Evolutionary conservation across 2,888 invertebrate species (phyloP).

Genomic region (Desoria tigrina): DNA sequence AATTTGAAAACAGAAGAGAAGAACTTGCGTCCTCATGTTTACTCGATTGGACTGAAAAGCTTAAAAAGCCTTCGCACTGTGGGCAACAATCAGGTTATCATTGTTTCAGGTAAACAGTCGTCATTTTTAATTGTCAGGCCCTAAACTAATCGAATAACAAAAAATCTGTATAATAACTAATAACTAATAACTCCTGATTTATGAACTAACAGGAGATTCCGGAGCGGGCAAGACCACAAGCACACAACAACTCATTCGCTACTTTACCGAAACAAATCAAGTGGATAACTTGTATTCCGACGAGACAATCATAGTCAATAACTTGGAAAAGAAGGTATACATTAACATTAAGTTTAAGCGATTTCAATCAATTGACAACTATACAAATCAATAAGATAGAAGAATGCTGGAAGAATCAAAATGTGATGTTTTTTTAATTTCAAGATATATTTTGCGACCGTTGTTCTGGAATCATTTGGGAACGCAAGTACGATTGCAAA

Average conservation of each 20-base stretch:
- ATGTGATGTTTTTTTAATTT: neutral
- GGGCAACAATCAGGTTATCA: constrained; percentile 46
- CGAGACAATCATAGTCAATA: constrained; percentile 5
- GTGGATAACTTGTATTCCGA: neutral
- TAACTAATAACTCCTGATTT: too few species aligned
- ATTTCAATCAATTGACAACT: too few species aligned
- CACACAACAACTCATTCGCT: constrained; percentile 48
- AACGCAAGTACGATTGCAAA: constrained; percentile 48
- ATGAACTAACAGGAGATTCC: constrained; percentile 8
- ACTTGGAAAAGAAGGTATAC: constrained; percentile 41
- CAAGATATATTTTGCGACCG: constrained; percentile 39
- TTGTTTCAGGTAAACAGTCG: constrained; percentile 37
- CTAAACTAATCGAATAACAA: too few species aligned
- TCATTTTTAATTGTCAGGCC: neutral
- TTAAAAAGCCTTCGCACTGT: constrained; percentile 37
- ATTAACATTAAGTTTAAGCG: too few species aligned
- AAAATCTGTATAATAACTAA: too few species aligned
- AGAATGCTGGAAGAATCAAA: too few species aligned
- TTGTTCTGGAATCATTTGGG: constrained; percentile 38
- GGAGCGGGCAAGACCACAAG: constrained; percentile 41
- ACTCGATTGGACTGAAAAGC: constrained; percentile 40
- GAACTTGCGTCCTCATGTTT: constrained; percentile 42
- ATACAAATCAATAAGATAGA: too few species aligned
- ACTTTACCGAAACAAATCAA: constrained; percentile 34
- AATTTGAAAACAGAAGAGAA: neutral